A percentile compares a stretch with the other conserved stretches of the same genome.
These are phyloP conservation scores for Karalla daura DNA, from an alignment of 2,797 vertebrate genomes.

Conservation along the genomic window DNA sequence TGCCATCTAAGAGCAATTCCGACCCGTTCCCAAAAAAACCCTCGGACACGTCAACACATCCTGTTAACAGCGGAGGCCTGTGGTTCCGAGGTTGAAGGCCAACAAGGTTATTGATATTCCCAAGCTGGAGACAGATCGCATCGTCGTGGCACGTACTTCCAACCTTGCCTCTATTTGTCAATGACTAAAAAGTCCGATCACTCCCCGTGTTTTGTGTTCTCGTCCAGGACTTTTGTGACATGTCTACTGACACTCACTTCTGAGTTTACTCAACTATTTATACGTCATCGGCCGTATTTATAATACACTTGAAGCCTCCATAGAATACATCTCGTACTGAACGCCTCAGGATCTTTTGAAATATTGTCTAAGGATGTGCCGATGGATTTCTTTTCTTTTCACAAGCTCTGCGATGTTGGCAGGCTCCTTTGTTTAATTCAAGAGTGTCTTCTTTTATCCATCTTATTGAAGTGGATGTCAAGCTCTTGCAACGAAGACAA, in stretches of 20 bases:
- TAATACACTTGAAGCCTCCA: too few species aligned
- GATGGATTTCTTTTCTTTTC: too few species aligned
- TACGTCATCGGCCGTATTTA: too few species aligned
- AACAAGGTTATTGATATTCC: neutral
- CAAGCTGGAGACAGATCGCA: neutral
- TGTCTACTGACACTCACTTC: too few species aligned
- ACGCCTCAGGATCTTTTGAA: neutral
- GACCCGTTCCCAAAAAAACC: too few species aligned
- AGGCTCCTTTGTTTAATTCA: constrained; percentile 7
- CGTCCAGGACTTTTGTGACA: neutral
- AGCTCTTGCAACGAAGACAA: constrained; percentile 9
- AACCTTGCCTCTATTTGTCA: neutral
- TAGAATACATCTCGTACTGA: too few species aligned
- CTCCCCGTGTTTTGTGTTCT: neutral
- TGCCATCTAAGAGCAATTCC: constrained; percentile 4
- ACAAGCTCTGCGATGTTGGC: constrained; percentile 1
- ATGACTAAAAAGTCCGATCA: too few species aligned
- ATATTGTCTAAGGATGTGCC: constrained; percentile 1
- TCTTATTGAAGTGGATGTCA: constrained; percentile 4
- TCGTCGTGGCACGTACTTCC: too few species aligned
- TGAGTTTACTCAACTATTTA: too few species aligned
- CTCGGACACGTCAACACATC: too few species aligned
- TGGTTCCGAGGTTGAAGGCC: constrained; percentile 3
- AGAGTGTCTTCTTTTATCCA: neutral
- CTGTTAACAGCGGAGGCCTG: constrained; percentile 15